Evolutionary conservation across 1,140 invertebrate genomes (phyloP), one percentile per base, ranked within the genome.

Genomic region (Pseudomyrmex flavicornis): DNA sequence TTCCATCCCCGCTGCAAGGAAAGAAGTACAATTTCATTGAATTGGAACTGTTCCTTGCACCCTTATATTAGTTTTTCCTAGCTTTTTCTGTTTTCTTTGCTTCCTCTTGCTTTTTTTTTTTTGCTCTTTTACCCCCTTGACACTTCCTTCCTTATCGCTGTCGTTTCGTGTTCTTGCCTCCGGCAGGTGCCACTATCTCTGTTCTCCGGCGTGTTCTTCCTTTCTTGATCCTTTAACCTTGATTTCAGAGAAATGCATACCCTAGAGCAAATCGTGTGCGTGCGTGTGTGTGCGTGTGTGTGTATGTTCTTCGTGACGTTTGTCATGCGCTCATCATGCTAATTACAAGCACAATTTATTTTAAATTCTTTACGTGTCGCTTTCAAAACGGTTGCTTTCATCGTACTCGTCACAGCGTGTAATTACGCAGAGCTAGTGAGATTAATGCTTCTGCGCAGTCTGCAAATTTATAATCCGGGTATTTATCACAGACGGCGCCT

Each of bases 51-150:
- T 70, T 70, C n/a, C 54, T 58, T 59, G 35, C 20, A 48, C 54
- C n/a, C 68, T 70, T 50, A 80, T 70, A 80, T 72, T 80, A 72
- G 76, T 80, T 72, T 80, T 80, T 17, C 54, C 54, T 80, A 48
- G 54, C 54, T 72, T 80, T 48, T 70, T 46, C 44, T 58, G 54
- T 8, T 35, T 80, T 61, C 35, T 52, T 15, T 59, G 10, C 17
- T 22, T 70, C 26, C 17, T 26, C 20, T 46, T 3, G 35, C 15
- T 17, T 59, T 48, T 48, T 69, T 17, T 48, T 4, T 8, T 35
- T 15, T 59, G 17, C 46, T 58, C 5, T 56, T 9, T 70, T 20
- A 58, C 12, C 35, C 50, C 44, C 76, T 79, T 70, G 76, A 70
- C 52, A 79, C 44, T 79, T 70, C 54, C 75, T 77, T 77, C 63